These are phyloP conservation scores for Alligator sinensis DNA, from an alignment of 2,113 vertebrate genomes.

Conservation along the genomic window DNA sequence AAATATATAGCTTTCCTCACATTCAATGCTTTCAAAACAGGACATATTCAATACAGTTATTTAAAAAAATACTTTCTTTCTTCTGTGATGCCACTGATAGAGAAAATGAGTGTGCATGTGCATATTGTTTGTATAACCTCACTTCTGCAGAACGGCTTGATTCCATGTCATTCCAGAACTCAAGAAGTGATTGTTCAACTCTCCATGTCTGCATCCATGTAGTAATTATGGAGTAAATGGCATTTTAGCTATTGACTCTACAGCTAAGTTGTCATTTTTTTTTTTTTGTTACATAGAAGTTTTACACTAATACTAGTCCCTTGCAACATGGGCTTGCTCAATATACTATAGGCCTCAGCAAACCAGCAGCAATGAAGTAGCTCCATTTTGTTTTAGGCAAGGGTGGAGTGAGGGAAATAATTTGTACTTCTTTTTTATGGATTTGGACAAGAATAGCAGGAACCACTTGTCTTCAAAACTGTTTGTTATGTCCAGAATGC, in stretches of 20 bases:
- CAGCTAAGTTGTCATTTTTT: not conserved
- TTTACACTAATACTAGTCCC: not conserved
- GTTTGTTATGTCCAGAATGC: not conserved
- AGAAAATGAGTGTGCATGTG: too few species aligned
- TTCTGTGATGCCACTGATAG: not conserved
- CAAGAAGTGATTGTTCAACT: not conserved
- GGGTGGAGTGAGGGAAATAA: not conserved
- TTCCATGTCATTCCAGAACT: not conserved
- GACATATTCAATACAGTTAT: not conserved
- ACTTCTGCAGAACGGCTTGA: not conserved
- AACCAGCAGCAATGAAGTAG: not conserved
- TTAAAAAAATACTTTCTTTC: not conserved
- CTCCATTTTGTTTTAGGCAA: not conserved
- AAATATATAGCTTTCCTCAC: not conserved
- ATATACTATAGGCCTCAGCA: not conserved
- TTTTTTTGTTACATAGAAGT: not conserved
- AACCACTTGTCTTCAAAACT: not conserved
- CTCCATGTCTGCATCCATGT: not conserved
- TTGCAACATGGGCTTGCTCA: too few species aligned
- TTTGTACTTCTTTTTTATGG: not conserved
- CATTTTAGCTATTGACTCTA: not conserved
- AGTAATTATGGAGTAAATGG: not conserved
- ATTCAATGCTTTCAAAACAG: not conserved
- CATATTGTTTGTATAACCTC: not conserved
- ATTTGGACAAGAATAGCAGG: not conserved